These are phyloP conservation scores for Cosmorhoe ocellata DNA, from an alignment of 2,888 invertebrate species.

Conservation along the genomic window DNA sequence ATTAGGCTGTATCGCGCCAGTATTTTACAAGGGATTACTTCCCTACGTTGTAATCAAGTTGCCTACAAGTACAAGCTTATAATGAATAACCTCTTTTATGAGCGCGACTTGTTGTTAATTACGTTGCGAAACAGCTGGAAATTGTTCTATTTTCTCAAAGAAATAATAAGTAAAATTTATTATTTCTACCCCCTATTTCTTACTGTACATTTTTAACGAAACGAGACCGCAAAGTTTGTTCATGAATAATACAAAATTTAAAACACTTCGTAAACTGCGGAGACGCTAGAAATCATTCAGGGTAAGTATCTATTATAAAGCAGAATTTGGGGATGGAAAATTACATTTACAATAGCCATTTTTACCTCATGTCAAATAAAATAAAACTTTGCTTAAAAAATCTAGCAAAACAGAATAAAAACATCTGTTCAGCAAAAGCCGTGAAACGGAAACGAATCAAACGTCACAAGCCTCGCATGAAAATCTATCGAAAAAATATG, in stretches of 20 bases:
- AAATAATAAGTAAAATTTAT: neutral
- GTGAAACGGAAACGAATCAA: neutral
- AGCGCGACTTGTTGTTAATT: slow-evolving; percentile 23
- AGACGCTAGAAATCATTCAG: too few species aligned
- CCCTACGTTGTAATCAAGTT: slow-evolving; percentile 36
- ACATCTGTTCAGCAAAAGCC: neutral
- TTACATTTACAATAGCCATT: too few species aligned
- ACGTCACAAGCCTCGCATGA: neutral
- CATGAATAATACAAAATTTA: too few species aligned
- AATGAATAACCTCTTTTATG: slow-evolving; percentile 30
- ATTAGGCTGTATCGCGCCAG: slow-evolving; percentile 25
- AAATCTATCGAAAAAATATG: neutral
- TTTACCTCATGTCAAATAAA: too few species aligned
- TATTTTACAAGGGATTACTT: slow-evolving; percentile 41
- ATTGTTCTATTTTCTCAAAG: neutral
- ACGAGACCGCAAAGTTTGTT: too few species aligned
- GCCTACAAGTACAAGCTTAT: slow-evolving; percentile 35
- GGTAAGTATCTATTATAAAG: too few species aligned
- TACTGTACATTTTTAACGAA: too few species aligned
- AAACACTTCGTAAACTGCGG: too few species aligned
- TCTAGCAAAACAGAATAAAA: neutral
- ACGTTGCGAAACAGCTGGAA: slow-evolving; percentile 11
- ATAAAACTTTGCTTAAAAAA: too few species aligned
- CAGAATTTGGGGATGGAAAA: too few species aligned
- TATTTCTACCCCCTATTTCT: too few species aligned